These are phyloP conservation scores for Eulemur albifrons DNA, from an alignment of 2,797 vertebrate species.

Conservation along the genomic window DNA sequence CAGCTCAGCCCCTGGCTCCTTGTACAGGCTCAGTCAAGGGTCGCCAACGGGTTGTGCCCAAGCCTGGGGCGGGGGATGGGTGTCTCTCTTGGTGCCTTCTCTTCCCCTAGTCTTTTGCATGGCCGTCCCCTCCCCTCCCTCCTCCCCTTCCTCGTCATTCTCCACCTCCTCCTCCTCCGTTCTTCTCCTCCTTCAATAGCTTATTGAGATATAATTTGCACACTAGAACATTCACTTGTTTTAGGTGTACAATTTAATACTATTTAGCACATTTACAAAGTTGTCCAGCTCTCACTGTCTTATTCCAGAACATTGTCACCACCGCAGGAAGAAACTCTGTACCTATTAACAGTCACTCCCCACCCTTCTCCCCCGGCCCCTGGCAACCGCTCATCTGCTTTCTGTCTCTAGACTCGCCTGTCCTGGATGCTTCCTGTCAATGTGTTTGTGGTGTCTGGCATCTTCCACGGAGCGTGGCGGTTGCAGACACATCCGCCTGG, in stretches of 20 bases:
- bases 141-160: neutral
- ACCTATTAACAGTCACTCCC: too few species aligned
- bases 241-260: neutral
- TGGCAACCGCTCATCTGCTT: accelerated
- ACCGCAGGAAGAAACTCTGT: neutral
- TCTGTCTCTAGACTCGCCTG: neutral
- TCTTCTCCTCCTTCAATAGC: neutral
- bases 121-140: neutral
- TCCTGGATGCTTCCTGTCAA: neutral
- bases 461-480: neutral
- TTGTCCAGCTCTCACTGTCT: neutral
- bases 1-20: accelerated
- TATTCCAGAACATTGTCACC: neutral
- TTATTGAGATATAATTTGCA: neutral
- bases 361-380: neutral
- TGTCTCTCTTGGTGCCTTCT: too few species aligned
- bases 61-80: neutral
- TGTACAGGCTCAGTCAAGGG: accelerated
- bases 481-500: accelerated
- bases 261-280: neutral
- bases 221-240: neutral
- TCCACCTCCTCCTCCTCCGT: neutral
- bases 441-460: neutral
- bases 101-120: accelerated
- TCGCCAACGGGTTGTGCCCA: accelerated